Evolutionary conservation across 2,797 vertebrate species (phyloP), one percentile per base, ranked within the genome.

Genomic region (Picus viridis): DNA sequence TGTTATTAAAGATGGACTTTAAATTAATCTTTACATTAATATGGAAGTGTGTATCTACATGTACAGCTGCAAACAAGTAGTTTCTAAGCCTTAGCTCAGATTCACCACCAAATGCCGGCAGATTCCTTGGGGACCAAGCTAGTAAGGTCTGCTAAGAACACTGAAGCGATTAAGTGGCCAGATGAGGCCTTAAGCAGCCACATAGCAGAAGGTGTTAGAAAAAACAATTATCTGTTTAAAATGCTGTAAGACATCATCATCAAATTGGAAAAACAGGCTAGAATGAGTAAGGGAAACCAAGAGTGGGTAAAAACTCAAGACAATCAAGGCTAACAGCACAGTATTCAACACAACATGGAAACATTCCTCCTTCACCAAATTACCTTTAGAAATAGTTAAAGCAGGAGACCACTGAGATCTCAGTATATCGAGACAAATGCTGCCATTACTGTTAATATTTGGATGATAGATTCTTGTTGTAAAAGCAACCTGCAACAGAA

Each of bases 371-470:
- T 83, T 86, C 47, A 64, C 2, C 3, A 85, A 92, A 16, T 98
- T 97, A 99, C 98, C 98, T 98, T 99, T 99, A 98, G 98, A 99
- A 98, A 99, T 99, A 98, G 98, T 99, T 98, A 99, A 98, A 95
- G 98, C 98, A 96, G 98, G 98, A 95, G 98, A 99, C 98, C 98
- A 99, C 96, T 99, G 98, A 96, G 98, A 99, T 98, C 98, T 98
- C 98, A 99, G 98, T 98, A 99, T 99, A 98, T 99, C 98, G 95
- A 99, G 98, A 98, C 98, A 99, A 98, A 99, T 99, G 98, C 98
- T 99, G 98, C 98, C 98, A 96, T 99, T 99, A 98, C 98, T 99
- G 98, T 99, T 99, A 97, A 99, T 99, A 98, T 99, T 99, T 98
- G 98, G 98, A 98, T 99, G 98, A 98, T 99, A 99, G 97, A 99